These are phyloP conservation scores for Chaetorhynchus papuensis DNA, from an alignment of 2,113 vertebrate species.

Conservation along the genomic window DNA sequence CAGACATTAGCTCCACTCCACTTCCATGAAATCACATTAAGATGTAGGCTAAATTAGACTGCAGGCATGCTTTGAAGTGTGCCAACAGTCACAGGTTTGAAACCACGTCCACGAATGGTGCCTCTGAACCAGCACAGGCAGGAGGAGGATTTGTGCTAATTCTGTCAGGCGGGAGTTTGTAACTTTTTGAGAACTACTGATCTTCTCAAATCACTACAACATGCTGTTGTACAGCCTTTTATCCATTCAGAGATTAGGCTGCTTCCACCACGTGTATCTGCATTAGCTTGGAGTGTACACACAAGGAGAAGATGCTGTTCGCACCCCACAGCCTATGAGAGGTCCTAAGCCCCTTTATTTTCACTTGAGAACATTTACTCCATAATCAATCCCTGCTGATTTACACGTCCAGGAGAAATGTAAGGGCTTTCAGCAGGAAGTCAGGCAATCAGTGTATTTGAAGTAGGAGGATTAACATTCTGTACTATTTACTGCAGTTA, in stretches of 20 bases:
- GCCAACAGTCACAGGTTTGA: neutral
- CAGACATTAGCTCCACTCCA: neutral
- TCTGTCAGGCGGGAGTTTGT: neutral
- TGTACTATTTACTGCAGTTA: slow-evolving; percentile 17
- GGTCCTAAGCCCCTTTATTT: slow-evolving; percentile 4
- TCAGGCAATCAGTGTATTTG: slow-evolving; percentile 7
- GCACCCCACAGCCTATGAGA: neutral
- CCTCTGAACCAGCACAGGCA: neutral
- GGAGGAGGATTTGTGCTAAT: slow-evolving; percentile 32
- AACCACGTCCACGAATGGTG: neutral
- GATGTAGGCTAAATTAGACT: neutral
- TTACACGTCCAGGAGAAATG: neutral
- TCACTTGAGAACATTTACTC: neutral
- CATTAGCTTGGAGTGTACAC: neutral
- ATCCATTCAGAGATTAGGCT: neutral
- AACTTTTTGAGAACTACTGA: neutral
- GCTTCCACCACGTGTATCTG: neutral
- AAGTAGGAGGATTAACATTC: slow-evolving; percentile 40
- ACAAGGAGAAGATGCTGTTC: neutral
- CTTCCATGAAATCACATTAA: neutral
- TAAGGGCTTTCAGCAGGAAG: slow-evolving; percentile 20
- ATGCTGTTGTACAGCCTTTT: neutral
- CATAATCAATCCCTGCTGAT: neutral
- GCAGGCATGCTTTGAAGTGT: neutral
- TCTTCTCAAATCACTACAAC: slow-evolving; percentile 5